These are phyloP conservation scores for Anguilla marmorata DNA, from an alignment of 2,797 vertebrate species.

Conservation along the genomic window DNA sequence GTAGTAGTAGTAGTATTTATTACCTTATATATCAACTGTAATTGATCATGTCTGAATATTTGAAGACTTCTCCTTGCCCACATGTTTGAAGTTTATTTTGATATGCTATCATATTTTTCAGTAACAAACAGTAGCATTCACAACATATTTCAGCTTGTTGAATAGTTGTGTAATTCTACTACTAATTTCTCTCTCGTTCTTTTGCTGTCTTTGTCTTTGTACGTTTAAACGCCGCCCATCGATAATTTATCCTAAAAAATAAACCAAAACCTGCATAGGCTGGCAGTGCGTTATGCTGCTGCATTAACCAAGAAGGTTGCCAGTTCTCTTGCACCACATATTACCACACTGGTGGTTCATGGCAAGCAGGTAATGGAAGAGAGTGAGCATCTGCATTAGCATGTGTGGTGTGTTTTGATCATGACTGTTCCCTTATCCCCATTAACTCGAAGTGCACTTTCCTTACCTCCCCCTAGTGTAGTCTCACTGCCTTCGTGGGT, in stretches of 20 bases:
- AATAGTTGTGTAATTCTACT: neutral
- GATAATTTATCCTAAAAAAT: slow-evolving; percentile 43
- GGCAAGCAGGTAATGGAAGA: slow-evolving; percentile 92
- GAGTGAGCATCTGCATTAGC: slow-evolving; percentile 15
- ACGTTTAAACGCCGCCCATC: slow-evolving; percentile 40
- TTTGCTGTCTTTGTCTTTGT: slow-evolving; percentile 37
- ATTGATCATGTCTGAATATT: neutral
- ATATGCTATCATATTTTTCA: neutral
- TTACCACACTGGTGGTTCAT: slow-evolving; percentile 95
- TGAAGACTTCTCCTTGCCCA: neutral
- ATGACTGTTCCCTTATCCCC: slow-evolving; percentile 60
- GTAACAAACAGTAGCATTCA: neutral
- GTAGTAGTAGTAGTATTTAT: neutral
- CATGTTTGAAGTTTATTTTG: neutral
- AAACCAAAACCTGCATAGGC: slow-evolving; percentile 71
- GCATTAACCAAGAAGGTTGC: slow-evolving; percentile 88
- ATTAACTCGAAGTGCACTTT: slow-evolving; percentile 41
- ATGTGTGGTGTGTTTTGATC: slow-evolving; percentile 9
- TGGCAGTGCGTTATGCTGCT: slow-evolving; percentile 88
- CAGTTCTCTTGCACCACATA: slow-evolving; percentile 93
- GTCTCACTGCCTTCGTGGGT: neutral
- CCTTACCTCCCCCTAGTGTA: neutral
- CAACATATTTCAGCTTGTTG: neutral
- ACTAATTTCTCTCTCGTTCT: slow-evolving; percentile 17
- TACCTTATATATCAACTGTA: neutral